Evolutionary conservation across 2,113 vertebrate genomes (phyloP).

Genomic region (Aspiorhynchus laticeps): DNA sequence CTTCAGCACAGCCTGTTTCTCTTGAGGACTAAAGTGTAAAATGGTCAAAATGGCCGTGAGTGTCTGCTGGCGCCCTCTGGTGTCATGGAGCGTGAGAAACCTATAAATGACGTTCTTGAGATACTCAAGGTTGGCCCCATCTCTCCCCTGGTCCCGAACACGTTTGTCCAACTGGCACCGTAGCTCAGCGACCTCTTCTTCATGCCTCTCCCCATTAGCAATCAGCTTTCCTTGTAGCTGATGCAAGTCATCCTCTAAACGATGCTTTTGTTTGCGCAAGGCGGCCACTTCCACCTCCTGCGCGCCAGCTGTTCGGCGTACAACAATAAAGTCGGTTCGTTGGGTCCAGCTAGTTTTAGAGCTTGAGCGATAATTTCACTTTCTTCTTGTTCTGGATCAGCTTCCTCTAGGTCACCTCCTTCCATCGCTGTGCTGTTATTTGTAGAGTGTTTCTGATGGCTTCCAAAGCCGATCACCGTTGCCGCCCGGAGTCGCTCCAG

Average conservation of each 20-base stretch:
- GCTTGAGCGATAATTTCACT: constrained; percentile 74
- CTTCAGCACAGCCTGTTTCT: constrained; percentile 78
- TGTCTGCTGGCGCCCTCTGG: constrained; percentile 87
- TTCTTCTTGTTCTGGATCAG: constrained; percentile 63
- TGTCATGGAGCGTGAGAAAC: constrained; percentile 87
- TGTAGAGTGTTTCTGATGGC: constrained; percentile 36
- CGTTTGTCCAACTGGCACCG: constrained; percentile 78
- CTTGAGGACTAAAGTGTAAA: constrained; percentile 93
- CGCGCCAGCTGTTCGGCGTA: constrained; percentile 92
- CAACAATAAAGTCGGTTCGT: constrained; percentile 85
- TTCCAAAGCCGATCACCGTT: constrained; percentile 51
- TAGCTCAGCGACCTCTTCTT: constrained; percentile 74
- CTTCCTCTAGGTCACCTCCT: accelerated
- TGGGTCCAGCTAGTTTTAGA: constrained; percentile 66
- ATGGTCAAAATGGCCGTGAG: constrained; percentile 90
- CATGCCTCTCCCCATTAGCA: constrained; percentile 77
- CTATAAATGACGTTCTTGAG: constrained; percentile 92
- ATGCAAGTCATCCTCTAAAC: constrained; percentile 81
- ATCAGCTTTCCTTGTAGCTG: constrained; percentile 79
- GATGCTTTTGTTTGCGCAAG: constrained; percentile 83
- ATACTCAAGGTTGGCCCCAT: constrained; percentile 95
- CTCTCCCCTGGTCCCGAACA: constrained; percentile 81
- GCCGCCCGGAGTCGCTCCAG: constrained; percentile 81
- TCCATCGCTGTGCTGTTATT: not conserved
- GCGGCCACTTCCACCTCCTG: constrained; percentile 81